Percentiles rank a stretch among this genome's conserved stretches.
Evolutionary conservation across 1,140 invertebrate genomes (phyloP).

Genomic region (Wasmannia auropunctata): DNA sequence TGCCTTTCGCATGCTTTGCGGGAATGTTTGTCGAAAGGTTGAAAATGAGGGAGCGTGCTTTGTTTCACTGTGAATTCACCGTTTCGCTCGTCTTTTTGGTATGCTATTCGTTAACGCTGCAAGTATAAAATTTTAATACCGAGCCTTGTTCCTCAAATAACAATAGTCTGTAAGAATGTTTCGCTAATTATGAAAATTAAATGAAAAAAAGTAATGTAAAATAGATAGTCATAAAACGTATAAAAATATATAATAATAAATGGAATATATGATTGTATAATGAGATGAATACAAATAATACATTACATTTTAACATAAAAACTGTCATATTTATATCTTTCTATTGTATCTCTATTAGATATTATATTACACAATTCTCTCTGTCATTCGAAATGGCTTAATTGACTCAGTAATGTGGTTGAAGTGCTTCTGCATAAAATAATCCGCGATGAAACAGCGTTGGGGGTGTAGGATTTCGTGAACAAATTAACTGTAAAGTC

Average conservation of each 20-base stretch:
- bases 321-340: not conserved
- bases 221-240: too few species aligned
- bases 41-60: constrained; percentile 1
- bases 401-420: not conserved
- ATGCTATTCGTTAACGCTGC: not conserved
- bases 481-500: constrained; percentile 45
- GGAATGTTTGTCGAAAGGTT: not conserved
- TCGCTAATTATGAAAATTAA: not conserved
- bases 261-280: not conserved
- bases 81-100: not conserved
- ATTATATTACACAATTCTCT: not conserved
- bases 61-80: constrained; percentile 16
- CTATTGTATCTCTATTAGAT: not conserved
- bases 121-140: constrained; percentile 24
- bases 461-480: constrained; percentile 3
- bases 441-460: not conserved
- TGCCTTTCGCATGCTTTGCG: not conserved
- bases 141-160: not conserved
- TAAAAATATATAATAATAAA: not conserved
- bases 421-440: not conserved
- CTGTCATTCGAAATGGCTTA: not conserved
- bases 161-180: not conserved
- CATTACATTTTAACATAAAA: not conserved
- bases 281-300: not conserved
- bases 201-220: not conserved